Conservation (phyloP, 1,140 invertebrate genomes). For the Drosophila carrolli region DNA sequence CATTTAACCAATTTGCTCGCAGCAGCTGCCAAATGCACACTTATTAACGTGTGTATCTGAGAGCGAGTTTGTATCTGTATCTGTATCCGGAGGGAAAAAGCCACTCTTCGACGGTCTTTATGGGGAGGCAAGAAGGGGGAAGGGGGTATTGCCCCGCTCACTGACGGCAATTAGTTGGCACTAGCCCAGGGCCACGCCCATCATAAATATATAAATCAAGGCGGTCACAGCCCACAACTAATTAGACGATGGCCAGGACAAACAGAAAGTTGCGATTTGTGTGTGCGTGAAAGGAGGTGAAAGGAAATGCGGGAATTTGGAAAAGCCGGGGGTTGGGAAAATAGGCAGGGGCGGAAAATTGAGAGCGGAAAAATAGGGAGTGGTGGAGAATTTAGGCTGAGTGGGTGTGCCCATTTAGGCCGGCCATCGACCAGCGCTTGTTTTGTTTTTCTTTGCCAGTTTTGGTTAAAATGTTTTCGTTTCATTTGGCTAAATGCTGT, state of each 20-base stretch:
- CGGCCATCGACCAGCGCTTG: conserved; percentile 35
- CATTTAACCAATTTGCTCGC: conserved; percentile 51
- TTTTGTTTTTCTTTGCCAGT: conserved; percentile 46
- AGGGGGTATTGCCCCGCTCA: neutral
- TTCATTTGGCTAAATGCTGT: conserved; percentile 36
- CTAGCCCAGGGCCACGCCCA: conserved; percentile 47
- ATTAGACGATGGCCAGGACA: conserved; percentile 34
- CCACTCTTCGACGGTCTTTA: conserved; percentile 1
- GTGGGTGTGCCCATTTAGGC: conserved; percentile 30
- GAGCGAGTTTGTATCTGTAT: conserved; percentile 1
- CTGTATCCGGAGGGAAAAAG: neutral
- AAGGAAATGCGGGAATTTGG: neutral
- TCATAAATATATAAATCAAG: conserved; percentile 56
- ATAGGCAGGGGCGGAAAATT: neutral
- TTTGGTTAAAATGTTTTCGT: conserved; percentile 30
- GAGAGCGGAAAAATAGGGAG: conserved; percentile 1
- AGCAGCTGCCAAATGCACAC: conserved; percentile 36
- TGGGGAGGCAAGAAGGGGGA: neutral
- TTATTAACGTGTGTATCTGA: conserved; percentile 17
- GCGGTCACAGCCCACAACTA: conserved; percentile 44
- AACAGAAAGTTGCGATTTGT: conserved; percentile 55
- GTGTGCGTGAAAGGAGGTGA: conserved; percentile 14
- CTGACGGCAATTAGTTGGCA: conserved; percentile 48
- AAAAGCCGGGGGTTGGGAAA: neutral
- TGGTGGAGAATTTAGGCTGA: conserved; percentile 10